Percentiles rank a stretch among this genome's conserved stretches.
phyloP scores from a whole-genome alignment of 2,113 vertebrate genomes.

The Lepidothrix coronata region DNA sequence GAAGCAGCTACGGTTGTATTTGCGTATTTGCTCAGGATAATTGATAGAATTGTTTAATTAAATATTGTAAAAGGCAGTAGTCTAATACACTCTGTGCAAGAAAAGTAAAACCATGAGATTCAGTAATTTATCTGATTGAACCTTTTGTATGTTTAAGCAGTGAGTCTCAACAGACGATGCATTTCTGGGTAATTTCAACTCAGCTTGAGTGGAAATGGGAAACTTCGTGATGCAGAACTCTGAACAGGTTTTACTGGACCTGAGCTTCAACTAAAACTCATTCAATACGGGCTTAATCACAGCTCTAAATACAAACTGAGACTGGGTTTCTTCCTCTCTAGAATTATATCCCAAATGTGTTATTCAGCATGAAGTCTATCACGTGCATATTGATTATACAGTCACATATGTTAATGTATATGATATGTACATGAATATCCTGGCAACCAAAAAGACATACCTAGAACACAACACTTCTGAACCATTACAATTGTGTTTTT shows the following conservation, averaged over 20 bases:
- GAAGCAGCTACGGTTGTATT: conserved; percentile 51
- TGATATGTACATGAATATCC: not conserved
- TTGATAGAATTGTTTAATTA: conserved; percentile 78
- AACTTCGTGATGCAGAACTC: not conserved
- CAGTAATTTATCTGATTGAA: conserved; percentile 53
- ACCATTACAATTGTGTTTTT: rapidly evolving
- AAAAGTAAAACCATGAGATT: conserved; percentile 52
- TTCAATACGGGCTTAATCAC: not conserved
- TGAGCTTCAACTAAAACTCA: not conserved
- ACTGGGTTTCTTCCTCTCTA: not conserved
- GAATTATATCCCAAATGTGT: not conserved
- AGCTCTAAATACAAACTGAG: not conserved
- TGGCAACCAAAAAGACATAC: not conserved
- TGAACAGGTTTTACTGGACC: not conserved
- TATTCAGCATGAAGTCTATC: not conserved
- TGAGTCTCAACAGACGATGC: not conserved
- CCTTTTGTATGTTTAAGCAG: conserved; percentile 63
- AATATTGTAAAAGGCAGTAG: conserved; percentile 69
- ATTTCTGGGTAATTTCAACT: not conserved
- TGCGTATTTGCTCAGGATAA: conserved; percentile 74
- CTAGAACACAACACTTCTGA: not conserved
- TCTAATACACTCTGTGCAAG: conserved; percentile 48
- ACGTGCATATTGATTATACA: not conserved
- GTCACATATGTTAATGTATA: not conserved
- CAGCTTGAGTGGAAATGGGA: not conserved